These are phyloP conservation scores for Eufriesea mexicana DNA, from an alignment of 1,140 invertebrate genomes.

Conservation along the genomic window DNA sequence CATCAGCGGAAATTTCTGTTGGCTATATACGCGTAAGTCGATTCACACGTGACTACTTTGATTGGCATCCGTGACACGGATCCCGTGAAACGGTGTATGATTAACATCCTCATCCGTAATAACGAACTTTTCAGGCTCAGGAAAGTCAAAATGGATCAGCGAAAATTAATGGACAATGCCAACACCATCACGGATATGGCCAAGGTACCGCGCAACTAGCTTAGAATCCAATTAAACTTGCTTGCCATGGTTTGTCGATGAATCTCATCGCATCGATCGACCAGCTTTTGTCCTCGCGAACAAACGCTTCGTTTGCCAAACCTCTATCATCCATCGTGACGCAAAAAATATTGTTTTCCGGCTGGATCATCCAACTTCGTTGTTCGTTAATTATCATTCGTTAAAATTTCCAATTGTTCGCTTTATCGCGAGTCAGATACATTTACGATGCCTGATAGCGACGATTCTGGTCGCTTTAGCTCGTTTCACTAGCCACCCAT, in stretches of 20 bases:
- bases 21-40: constrained; percentile 99
- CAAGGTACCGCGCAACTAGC: constrained; percentile 89
- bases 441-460: neutral
- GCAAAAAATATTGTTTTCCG: neutral
- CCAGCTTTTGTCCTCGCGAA: neutral
- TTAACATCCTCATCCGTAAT: constrained; percentile 38
- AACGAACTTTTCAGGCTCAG: constrained; percentile 89
- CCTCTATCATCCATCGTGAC: neutral
- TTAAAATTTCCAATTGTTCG: neutral
- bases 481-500: neutral
- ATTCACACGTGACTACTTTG: constrained; percentile 17
- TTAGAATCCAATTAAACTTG: constrained; percentile 33
- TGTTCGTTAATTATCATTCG: constrained; percentile 1
- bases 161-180: constrained; percentile 99
- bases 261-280: neutral
- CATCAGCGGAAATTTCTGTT: constrained; percentile 99
- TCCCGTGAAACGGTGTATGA: neutral
- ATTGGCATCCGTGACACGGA: neutral
- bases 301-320: constrained; percentile 8
- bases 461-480: neutral
- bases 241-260: neutral
- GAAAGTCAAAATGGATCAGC: constrained; percentile 99
- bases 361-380: neutral
- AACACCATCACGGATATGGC: constrained; percentile 99
- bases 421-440: neutral